Percentiles rank a stretch among this genome's conserved stretches.
Evolutionary conservation across 2,888 invertebrate genomes (phyloP).

Genomic region (Agrotis segetum): DNA sequence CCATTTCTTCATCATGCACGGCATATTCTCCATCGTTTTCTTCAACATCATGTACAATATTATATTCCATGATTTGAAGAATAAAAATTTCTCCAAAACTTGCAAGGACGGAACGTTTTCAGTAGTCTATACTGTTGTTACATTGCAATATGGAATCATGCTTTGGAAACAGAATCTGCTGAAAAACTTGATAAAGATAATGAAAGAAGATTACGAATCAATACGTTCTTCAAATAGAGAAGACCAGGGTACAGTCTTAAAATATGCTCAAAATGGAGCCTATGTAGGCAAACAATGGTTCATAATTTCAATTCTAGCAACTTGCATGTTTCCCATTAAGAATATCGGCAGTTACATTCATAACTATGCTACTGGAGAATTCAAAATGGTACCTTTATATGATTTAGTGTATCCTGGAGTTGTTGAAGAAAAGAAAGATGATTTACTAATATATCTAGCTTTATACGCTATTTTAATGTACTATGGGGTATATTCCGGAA

Average conservation of each 20-base stretch:
- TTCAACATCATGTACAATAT: constrained; percentile 58
- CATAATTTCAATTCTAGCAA: constrained; percentile 22
- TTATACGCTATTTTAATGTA: constrained; percentile 47
- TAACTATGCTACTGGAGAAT: constrained; percentile 60
- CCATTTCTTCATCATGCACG: constrained; percentile 40
- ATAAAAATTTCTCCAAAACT: constrained; percentile 48
- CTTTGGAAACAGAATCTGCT: constrained; percentile 64
- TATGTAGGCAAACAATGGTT: constrained; percentile 42
- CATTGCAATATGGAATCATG: constrained; percentile 59
- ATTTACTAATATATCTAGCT: constrained; percentile 51
- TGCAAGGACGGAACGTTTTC: constrained; percentile 58
- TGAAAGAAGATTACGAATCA: constrained; percentile 68
- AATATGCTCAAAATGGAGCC: constrained; percentile 38
- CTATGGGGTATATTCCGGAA: constrained; percentile 60
- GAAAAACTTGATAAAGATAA: constrained; percentile 60
- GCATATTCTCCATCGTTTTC: constrained; percentile 41
- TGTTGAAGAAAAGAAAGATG: constrained; percentile 66
- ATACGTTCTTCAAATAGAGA: constrained; percentile 32
- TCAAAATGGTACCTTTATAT: constrained; percentile 66
- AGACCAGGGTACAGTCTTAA: constrained; percentile 55
- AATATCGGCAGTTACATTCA: constrained; percentile 57
- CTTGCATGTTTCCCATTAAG: constrained; percentile 61
- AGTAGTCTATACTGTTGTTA: constrained; percentile 36
- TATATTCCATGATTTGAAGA: constrained; percentile 48
- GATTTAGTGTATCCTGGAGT: constrained; percentile 68